Evolutionary conservation across 2,888 invertebrate species (phyloP), one percentile per base, ranked within the genome.

Genomic region (Ormyrus pomaceus): DNA sequence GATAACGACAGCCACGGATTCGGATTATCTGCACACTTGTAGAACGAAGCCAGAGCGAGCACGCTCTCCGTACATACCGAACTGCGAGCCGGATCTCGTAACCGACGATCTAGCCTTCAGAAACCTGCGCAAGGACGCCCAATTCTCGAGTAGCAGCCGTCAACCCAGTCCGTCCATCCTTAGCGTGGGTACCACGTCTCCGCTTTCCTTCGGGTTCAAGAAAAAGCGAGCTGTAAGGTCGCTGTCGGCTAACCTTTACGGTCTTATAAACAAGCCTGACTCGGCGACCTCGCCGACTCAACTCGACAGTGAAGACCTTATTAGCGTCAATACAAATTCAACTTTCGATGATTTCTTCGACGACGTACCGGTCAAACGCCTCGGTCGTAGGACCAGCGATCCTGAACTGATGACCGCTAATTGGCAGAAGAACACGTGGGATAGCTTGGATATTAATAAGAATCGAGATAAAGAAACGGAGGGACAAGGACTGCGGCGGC

Each of bases 71-170:
- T 94, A 94, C 89, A 92, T 94, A 84, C 93, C 94, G 45, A 93
- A 94, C 86, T 93, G 93, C 86, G 94, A 94, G 68, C 97, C 97
- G 0, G 97, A 97, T 89, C 91, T 97, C 46, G 95, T 97, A 0
- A 94, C 95, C 83, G 97, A 98, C 89, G 97, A 98, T 91, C 91
- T 97, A 87, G 97, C 97, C 0, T 97, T 95, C 87, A 92, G 98
- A 85, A 95, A 94, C 85, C 91, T 98, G 73, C 93, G 98, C 19
- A 97, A 97, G 91, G 97, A 97, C 91, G 92, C 93, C 19, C 58
- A 56, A 9, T 66, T 65, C 11, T 66, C 62, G 46, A 75, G 6
- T 46, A 75, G 6, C 45, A 81, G 71, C 19, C 68, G 77, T 0
- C 80, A 77, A 46, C 11, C 80, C 0, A 77, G 77, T 50, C 81